Base-by-base conservation (phyloP, 1,140 invertebrate species). In the Paraescarpia echinospica region DNA sequence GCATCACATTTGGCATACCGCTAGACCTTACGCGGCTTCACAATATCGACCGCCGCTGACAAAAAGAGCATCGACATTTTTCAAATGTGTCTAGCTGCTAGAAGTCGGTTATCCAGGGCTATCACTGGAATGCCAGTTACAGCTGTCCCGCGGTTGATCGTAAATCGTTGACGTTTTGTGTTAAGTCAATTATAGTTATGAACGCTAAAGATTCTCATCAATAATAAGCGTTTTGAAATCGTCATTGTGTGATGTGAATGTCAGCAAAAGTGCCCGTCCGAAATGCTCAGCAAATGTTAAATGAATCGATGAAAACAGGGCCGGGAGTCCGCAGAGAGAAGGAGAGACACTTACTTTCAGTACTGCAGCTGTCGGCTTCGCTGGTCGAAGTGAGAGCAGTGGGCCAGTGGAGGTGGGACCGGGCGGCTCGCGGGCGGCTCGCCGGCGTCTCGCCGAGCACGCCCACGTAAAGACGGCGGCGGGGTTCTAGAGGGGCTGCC, bases 41-140 rank as follows among this genome's bases (percentile, higher is more conserved):
- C 18, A 77, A 27, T 77, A 77, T 77, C 59, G 59, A 77, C 59
- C 59, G 59, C 27, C 59, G 59, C 59, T 77, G 2, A 77, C 4
- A 77, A 77, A 41, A 77, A 77, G 59, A 77, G 59, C 59, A 77
- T 77, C 59, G 59, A 77, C 59, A 77, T 77, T 77, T 77, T 77
- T 77, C 59, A 77, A 18, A 77, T 22, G 59, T 27, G 59, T 77
- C 59, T 41, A 41, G 41, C 41, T 27, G 59, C 59, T 77, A 77
- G 27, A 77, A 2, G 59, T 27, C 59, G 14, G 59, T 77, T 22
- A 77, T 18, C 59, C 59, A 2, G 14, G 12, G 27, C 59, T 31
- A 2, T 22, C 59, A 22, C 59, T 2, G 59, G 18, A 77, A 2
- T 27, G 59, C 59, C 12, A 77, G 59, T 77, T 77, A 77, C 59